phyloP scores from a whole-genome alignment of 1,140 invertebrate species.

The Octopus bimaculoides region DNA sequence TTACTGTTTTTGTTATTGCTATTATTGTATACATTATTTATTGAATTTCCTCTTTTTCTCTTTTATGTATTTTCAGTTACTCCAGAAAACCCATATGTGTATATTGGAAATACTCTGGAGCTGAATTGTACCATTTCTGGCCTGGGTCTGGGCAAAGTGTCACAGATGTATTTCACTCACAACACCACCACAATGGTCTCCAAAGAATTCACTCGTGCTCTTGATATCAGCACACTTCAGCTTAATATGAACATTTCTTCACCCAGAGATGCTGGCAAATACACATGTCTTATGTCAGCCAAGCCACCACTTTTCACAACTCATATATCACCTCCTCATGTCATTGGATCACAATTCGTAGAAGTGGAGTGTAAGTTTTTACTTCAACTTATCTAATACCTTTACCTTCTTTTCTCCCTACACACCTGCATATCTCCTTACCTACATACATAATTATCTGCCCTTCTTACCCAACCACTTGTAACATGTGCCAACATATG shows the following conservation, averaged over 20 bases:
- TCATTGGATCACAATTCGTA: constrained; percentile 29
- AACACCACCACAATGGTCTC: constrained; percentile 17
- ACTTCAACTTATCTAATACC: neutral
- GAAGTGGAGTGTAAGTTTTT: constrained; percentile 30
- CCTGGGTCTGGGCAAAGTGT: constrained; percentile 20
- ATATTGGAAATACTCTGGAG: constrained; percentile 24
- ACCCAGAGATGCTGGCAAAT: constrained; percentile 25
- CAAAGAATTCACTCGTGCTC: neutral
- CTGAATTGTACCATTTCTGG: constrained; percentile 30
- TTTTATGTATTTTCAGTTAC: neutral
- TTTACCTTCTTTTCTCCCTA: too few relatives aligned
- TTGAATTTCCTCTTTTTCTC: neutral
- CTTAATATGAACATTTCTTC: constrained; percentile 19
- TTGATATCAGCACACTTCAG: constrained; percentile 26
- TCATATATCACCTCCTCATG: neutral
- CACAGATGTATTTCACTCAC: constrained; percentile 25
- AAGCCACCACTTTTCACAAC: constrained; percentile 16
- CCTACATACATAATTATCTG: neutral
- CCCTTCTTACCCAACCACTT: neutral
- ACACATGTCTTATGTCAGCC: constrained; percentile 22
- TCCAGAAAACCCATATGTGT: constrained; percentile 31
- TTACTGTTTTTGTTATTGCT: too few relatives aligned
- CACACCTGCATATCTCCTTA: neutral
- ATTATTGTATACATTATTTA: too few relatives aligned
- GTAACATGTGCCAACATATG: neutral